Conservation (phyloP, 2,113 vertebrate species). For the Clupea harengus region DNA sequence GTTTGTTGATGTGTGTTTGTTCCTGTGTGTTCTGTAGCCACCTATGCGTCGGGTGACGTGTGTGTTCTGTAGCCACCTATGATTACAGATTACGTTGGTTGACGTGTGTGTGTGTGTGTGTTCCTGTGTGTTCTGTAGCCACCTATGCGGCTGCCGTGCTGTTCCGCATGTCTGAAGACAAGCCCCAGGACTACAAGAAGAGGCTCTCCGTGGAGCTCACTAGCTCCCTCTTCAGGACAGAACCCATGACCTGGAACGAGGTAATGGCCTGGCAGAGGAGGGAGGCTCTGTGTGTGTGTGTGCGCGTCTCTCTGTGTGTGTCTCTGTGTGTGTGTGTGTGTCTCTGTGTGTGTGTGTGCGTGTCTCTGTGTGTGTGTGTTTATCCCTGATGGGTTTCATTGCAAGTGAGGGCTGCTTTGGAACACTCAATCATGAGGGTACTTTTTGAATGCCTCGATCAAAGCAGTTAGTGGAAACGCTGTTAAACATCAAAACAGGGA, state of each 20-base stretch:
- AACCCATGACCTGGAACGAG: slow-evolving; percentile 98
- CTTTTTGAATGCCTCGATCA: background rate
- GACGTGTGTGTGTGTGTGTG: background rate
- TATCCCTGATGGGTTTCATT: background rate
- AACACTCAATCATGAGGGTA: background rate
- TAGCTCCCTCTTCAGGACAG: slow-evolving; percentile 95
- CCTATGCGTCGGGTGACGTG: too few relatives aligned
- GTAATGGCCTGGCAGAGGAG: slow-evolving; percentile 56
- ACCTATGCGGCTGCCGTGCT: slow-evolving; percentile 95
- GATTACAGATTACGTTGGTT: too few relatives aligned
- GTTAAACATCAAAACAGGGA: background rate
- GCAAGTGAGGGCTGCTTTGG: background rate
- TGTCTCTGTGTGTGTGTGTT: background rate
- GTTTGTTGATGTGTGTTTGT: too few relatives aligned
- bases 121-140: slow-evolving; percentile 67
- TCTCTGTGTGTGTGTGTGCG: too few relatives aligned
- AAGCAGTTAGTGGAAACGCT: background rate
- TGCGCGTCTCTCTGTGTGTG: too few relatives aligned
- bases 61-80: too few relatives aligned
- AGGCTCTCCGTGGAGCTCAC: slow-evolving; percentile 94
- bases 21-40: too few relatives aligned
- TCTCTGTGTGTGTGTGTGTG: too few relatives aligned
- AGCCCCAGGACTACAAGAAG: slow-evolving; percentile 98
- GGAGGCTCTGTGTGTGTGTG: background rate
- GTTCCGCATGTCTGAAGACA: slow-evolving; percentile 99